A percentile compares a stretch with the other conserved stretches of the same genome.
Evolutionary conservation across 2,888 invertebrate genomes (phyloP).

Genomic region (Callyntrura sp.): DNA sequence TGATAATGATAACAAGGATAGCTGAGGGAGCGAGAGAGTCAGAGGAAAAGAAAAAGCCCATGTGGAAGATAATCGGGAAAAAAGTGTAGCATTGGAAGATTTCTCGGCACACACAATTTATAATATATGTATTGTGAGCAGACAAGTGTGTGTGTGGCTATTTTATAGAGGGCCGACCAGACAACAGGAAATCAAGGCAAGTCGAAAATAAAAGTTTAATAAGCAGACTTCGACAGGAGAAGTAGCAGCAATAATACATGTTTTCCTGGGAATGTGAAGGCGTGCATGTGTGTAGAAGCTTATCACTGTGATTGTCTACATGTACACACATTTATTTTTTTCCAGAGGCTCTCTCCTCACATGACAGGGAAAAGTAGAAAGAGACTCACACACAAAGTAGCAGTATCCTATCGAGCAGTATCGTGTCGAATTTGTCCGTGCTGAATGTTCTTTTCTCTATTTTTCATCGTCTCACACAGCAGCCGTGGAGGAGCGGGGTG

Average conservation of each 20-base stretch:
- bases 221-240: constrained; percentile 1
- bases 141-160: background rate
- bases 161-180: background rate
- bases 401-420: background rate
- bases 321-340: constrained; percentile 29
- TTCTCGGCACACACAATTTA: constrained; percentile 8
- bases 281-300: background rate
- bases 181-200: background rate
- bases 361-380: background rate
- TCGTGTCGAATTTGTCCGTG: constrained; percentile 55
- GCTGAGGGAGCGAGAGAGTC: background rate
- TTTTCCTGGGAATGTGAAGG: background rate
- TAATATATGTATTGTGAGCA: background rate
- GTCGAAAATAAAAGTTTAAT: background rate
- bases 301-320: constrained; percentile 6
- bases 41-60: constrained; percentile 4
- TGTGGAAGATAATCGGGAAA: background rate
- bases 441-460: background rate
- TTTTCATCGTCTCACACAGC: background rate
- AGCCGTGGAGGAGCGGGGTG: no score
- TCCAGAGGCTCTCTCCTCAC: background rate
- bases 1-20: constrained; percentile 2
- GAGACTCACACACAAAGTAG: background rate
- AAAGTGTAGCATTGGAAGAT: background rate
- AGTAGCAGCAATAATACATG: background rate